phyloP scores from a whole-genome alignment of 2,113 vertebrate species.

The Dendropsophus ebraccatus region DNA sequence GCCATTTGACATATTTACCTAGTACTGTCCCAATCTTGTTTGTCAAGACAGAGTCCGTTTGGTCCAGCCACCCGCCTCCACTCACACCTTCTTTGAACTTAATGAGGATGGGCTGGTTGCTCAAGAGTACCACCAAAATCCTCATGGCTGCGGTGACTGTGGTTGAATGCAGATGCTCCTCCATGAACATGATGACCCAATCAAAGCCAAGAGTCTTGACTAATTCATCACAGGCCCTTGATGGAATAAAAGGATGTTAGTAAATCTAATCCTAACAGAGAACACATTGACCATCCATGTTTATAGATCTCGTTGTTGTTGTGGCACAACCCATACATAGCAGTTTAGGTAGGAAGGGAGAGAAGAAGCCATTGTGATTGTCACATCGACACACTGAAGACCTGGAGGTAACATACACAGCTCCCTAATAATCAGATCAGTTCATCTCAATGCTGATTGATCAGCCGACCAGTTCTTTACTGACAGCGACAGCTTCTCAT shows the following conservation, averaged over 20 bases:
- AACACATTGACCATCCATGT: too few species aligned
- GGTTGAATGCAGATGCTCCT: conserved; percentile 93
- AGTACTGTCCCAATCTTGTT: conserved; percentile 97
- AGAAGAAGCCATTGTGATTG: neutral
- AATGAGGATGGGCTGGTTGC: conserved; percentile 87
- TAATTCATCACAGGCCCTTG: conserved; percentile 95
- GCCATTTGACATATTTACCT: too few species aligned
- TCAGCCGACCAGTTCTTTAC: neutral
- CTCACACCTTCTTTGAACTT: conserved; percentile 95
- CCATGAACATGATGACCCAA: conserved; percentile 97
- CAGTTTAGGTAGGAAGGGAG: neutral
- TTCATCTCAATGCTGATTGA: neutral
- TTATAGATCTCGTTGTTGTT: too few species aligned
- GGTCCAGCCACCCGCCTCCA: conserved; percentile 96
- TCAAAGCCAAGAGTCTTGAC: conserved; percentile 92
- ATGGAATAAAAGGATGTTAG: conserved; percentile 55
- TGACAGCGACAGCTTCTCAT: neutral
- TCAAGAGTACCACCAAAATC: conserved; percentile 91
- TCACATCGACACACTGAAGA: neutral
- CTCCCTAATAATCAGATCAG: neutral
- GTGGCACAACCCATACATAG: neutral
- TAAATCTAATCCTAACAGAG: neutral
- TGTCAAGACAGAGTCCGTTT: conserved; percentile 94
- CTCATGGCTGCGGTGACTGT: conserved; percentile 92
- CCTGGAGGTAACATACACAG: too few species aligned